Evolutionary conservation across 2,888 invertebrate species (phyloP), one percentile per base, ranked within the genome.

Genomic region (Euzophera pinguis): DNA sequence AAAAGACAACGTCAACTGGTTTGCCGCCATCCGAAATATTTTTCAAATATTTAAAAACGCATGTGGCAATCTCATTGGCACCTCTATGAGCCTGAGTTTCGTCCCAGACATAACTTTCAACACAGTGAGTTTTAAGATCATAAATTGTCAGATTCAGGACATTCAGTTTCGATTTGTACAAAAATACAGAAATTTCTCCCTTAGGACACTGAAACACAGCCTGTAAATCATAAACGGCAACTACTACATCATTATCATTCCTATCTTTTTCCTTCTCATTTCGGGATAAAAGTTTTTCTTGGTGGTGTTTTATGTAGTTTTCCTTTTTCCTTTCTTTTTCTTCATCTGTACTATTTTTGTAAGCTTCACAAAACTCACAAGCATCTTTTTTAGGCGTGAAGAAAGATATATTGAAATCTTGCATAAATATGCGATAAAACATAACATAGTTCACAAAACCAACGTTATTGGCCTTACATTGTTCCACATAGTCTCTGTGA

Each of bases 31-130:
- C 43, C 1, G 61, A 59, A 53, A 63, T 47, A 32, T 63, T 54
- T 54, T 65, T 53, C 5, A 78, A 16, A 53, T 69, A 76, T 42
- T 69, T 64, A 37, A 58, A 67, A 42, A 76, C 62, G 53, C 71
- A 75, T n/a, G 68, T 67, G 7, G 47, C 75, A 49, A 76, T 65
- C 57, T 74, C 73, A 48, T 69, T 66, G 8, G 63, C 65, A 55
- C 73, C 75, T 57, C 74, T 60, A 47, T 69, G 58, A 0, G 66
- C 73, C 17, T 69, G 53, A 4, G 66, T 61, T 53, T 79, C 71
- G 52, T 77, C 67, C 74, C 76, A 76, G 34, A 78, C 60, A 59
- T 63, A 73, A 56, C 69, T 56, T 37, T 71, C 62, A 22, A 58
- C 60, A 42, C 6, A 16, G 12, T 58, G 57, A 17, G 47, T 61